A percentile compares a stretch with the other conserved stretches of the same genome.
These are phyloP conservation scores for Rhagoletis zephyria DNA, from an alignment of 1,140 invertebrate genomes.

Conservation along the genomic window DNA sequence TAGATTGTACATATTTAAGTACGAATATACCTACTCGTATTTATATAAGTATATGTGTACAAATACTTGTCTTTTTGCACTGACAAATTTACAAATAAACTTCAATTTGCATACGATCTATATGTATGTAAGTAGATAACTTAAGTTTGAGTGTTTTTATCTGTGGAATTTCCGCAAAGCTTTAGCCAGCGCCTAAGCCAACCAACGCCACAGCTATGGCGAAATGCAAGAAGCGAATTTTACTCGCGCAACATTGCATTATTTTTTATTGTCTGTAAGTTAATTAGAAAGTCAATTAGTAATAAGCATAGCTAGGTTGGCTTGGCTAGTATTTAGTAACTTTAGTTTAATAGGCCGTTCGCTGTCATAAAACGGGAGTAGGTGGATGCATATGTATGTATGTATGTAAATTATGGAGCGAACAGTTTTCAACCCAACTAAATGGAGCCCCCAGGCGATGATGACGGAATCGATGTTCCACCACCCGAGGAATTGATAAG, in stretches of 20 bases:
- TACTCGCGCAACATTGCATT: neutral
- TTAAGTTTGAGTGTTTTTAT: neutral
- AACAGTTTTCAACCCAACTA: no score
- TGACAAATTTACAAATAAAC: no score
- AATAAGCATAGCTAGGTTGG: constrained; percentile 1
- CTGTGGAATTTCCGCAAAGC: neutral
- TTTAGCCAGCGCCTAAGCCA: neutral
- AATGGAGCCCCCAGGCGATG: no score
- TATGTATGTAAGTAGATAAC: no score
- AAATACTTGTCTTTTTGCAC: no score
- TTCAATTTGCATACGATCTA: no score
- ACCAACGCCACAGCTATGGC: neutral
- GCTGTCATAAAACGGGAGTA: neutral
- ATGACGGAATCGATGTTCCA: no score
- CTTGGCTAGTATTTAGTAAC: neutral
- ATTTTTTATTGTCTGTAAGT: constrained; percentile 43
- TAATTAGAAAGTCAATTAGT: constrained; percentile 49
- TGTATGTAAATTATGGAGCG: no score
- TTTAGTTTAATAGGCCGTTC: neutral
- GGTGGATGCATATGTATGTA: no score
- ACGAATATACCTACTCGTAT: neutral
- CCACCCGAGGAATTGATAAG: no score
- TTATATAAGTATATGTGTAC: no score
- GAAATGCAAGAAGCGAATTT: constrained; percentile 2
- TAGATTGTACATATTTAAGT: neutral